A percentile compares a stretch with the other conserved stretches of the same genome.
Evolutionary conservation across 2,113 vertebrate genomes (phyloP).

Genomic region (Ochotona princeps): DNA sequence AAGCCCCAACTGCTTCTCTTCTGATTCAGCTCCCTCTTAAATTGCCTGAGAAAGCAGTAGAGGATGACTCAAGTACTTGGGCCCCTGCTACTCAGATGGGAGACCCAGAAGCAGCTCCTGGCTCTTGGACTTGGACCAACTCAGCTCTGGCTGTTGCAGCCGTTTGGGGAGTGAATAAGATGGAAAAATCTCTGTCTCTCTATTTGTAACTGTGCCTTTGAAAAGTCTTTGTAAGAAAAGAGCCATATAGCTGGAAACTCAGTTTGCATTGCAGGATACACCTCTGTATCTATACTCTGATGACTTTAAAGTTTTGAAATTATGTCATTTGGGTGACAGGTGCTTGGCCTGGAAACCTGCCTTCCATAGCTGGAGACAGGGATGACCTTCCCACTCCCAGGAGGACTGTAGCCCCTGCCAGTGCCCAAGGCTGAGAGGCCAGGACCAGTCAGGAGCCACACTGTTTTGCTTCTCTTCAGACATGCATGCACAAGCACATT

Average conservation of each 20-base stretch:
- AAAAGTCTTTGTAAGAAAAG: no score
- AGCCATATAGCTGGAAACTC: not conserved
- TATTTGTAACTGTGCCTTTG: no score
- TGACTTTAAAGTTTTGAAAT: not conserved
- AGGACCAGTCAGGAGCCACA: rapidly evolving
- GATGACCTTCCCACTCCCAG: not conserved
- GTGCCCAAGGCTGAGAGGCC: not conserved
- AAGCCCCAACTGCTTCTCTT: no score
- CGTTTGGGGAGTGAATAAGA: no score
- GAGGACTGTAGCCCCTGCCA: not conserved
- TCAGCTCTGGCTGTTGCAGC: no score
- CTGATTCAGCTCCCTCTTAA: no score
- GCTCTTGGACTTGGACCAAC: no score
- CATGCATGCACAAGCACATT: not conserved
- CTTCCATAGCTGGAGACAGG: not conserved
- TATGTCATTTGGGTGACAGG: not conserved
- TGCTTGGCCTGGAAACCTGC: not conserved
- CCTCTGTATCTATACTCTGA: not conserved
- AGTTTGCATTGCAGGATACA: not conserved
- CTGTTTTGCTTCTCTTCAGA: not conserved
- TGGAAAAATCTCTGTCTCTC: no score
- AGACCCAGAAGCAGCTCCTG: no score
- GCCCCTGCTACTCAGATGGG: no score
- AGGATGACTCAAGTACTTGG: no score
- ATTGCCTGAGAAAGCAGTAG: no score